phyloP scores from a whole-genome alignment of 2,888 invertebrate genomes.

The Drosophila antonietae region DNA sequence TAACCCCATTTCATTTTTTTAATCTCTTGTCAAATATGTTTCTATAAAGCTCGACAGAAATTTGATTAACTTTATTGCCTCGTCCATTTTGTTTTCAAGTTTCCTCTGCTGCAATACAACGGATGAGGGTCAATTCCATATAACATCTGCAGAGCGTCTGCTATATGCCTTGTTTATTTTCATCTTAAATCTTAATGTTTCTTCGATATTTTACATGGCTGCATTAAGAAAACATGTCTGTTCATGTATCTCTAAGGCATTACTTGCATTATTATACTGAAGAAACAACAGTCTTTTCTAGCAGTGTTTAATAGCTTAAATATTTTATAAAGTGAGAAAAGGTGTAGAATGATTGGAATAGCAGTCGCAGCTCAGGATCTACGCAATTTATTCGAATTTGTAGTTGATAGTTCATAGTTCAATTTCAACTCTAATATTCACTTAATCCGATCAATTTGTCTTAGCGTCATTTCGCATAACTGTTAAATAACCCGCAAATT shows the following conservation, averaged over 20 bases:
- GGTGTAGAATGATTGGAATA: too few species aligned
- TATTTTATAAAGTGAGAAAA: too few species aligned
- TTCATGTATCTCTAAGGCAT: background rate
- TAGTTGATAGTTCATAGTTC: background rate
- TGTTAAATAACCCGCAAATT: slow-evolving; percentile 42
- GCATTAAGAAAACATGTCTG: background rate
- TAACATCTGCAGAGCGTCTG: background rate
- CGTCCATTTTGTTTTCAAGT: background rate
- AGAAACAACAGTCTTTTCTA: too few species aligned
- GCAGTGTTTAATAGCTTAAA: too few species aligned
- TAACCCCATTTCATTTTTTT: background rate
- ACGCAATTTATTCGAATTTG: background rate
- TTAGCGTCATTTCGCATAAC: slow-evolving; percentile 22
- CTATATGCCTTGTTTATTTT: background rate
- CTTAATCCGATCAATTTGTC: slow-evolving; percentile 14
- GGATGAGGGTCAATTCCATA: background rate
- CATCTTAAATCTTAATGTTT: background rate
- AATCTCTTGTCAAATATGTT: background rate
- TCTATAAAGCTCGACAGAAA: background rate
- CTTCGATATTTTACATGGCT: background rate
- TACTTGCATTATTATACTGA: too few species aligned
- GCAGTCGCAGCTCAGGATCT: background rate
- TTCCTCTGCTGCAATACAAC: background rate
- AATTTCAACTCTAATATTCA: slow-evolving; percentile 3
- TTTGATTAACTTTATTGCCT: background rate